Evolutionary conservation across 2,797 vertebrate species (phyloP).

Genomic region (Tenualosa ilisha): DNA sequence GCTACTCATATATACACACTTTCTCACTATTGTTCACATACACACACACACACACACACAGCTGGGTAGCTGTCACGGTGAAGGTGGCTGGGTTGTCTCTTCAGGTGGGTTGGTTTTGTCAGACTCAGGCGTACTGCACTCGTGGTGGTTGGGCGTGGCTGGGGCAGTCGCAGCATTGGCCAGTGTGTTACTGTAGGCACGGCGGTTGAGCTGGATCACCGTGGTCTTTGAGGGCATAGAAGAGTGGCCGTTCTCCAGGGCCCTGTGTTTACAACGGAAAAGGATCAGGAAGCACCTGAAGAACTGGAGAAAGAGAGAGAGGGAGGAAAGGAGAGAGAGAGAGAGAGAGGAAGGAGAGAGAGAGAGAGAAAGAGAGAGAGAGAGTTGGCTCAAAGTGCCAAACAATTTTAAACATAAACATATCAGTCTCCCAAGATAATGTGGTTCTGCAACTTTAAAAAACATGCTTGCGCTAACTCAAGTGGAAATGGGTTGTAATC

Average conservation of each 20-base stretch:
- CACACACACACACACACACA: background rate
- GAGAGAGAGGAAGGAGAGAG: too few species aligned
- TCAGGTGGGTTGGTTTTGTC: background rate
- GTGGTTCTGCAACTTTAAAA: too few species aligned
- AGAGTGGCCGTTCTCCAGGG: constrained; percentile 50
- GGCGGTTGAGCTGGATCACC: constrained; percentile 60
- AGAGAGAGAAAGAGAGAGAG: too few species aligned
- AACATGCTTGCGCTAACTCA: too few species aligned
- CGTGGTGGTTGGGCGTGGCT: constrained; percentile 25
- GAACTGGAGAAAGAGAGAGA: constrained; percentile 59
- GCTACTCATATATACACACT: background rate
- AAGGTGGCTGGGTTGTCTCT: background rate
- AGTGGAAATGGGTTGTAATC: too few species aligned
- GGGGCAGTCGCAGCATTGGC: constrained; percentile 16
- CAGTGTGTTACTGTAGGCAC: background rate
- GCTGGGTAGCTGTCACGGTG: background rate
- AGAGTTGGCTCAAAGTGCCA: background rate
- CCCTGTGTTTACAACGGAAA: constrained; percentile 61
- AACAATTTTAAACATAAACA: background rate
- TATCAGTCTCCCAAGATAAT: too few species aligned
- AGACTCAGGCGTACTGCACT: constrained; percentile 28
- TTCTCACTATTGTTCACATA: background rate
- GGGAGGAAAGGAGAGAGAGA: too few species aligned
- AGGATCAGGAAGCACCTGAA: constrained; percentile 76
- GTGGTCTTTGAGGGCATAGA: constrained; percentile 63